A percentile compares a stretch with the other conserved stretches of the same genome.
Evolutionary conservation across 2,797 vertebrate species (phyloP).

Genomic region (Bradypodion pumilum): DNA sequence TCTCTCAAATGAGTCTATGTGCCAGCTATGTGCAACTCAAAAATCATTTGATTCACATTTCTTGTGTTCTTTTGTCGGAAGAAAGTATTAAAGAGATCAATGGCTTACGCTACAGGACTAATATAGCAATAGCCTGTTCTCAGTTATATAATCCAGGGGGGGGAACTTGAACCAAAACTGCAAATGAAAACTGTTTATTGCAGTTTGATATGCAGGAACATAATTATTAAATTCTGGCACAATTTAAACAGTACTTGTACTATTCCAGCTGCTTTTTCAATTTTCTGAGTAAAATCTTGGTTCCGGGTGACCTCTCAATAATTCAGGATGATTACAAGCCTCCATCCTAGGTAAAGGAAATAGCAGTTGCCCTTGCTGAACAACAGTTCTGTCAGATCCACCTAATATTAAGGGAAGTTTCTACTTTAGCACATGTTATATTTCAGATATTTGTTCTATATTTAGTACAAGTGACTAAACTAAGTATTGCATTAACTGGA

Average conservation of each 20-base stretch:
- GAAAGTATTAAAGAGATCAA: neutral
- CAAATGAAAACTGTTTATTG: neutral
- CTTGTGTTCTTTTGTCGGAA: neutral
- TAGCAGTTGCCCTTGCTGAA: neutral
- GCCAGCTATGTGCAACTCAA: neutral
- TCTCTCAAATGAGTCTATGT: neutral
- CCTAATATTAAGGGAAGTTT: constrained; percentile 10
- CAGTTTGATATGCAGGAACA: neutral
- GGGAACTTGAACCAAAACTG: neutral
- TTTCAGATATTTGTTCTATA: constrained; percentile 1
- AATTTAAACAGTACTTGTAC: neutral
- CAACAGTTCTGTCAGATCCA: neutral
- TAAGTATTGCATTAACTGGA: neutral
- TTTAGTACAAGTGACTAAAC: constrained; percentile 13
- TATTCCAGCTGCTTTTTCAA: neutral
- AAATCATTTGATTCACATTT: neutral
- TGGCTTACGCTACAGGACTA: too few species aligned
- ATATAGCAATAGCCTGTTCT: neutral
- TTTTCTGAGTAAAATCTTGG: neutral
- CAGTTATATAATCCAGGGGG: neutral
- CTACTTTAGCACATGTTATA: neutral
- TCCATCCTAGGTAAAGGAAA: neutral
- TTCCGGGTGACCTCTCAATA: neutral
- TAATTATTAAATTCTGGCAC: neutral
- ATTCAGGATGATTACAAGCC: neutral